phyloP scores from a whole-genome alignment of 2,113 vertebrate species.

The Tauraco erythrolophus region DNA sequence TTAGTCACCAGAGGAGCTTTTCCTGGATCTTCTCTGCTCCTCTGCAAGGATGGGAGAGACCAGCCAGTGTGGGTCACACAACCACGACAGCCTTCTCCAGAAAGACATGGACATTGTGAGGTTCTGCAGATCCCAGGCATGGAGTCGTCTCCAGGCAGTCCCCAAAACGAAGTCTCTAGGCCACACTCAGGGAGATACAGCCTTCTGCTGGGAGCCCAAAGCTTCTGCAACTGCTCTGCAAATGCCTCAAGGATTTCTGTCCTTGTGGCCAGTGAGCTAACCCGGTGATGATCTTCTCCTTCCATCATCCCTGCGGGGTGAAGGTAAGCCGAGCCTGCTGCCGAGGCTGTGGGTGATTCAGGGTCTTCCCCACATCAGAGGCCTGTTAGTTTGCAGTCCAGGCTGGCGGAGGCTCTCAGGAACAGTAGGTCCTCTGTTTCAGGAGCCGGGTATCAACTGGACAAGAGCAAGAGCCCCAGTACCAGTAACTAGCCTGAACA shows the following conservation, averaged over 20 bases:
- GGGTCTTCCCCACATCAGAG: background rate
- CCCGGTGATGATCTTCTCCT: background rate
- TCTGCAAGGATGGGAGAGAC: background rate
- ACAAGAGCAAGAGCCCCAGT: rapidly evolving
- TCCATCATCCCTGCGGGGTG: background rate
- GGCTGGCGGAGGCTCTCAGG: background rate
- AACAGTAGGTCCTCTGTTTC: background rate
- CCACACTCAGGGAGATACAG: rapidly evolving
- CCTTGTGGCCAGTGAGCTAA: background rate
- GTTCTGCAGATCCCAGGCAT: background rate
- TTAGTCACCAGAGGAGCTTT: background rate
- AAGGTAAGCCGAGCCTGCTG: background rate
- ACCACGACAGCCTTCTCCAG: background rate
- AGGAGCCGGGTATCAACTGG: background rate
- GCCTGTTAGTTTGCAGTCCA: background rate
- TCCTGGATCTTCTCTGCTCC: background rate
- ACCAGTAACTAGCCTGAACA: background rate
- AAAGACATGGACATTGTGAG: background rate
- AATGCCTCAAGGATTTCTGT: background rate
- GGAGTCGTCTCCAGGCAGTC: background rate
- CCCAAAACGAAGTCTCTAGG: rapidly evolving
- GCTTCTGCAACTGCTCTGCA: background rate
- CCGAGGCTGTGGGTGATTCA: rapidly evolving
- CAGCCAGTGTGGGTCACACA: background rate
- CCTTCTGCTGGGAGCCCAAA: background rate